Base-by-base conservation (phyloP, 1,140 invertebrate genomes). In the Vanessa tameamea region DNA sequence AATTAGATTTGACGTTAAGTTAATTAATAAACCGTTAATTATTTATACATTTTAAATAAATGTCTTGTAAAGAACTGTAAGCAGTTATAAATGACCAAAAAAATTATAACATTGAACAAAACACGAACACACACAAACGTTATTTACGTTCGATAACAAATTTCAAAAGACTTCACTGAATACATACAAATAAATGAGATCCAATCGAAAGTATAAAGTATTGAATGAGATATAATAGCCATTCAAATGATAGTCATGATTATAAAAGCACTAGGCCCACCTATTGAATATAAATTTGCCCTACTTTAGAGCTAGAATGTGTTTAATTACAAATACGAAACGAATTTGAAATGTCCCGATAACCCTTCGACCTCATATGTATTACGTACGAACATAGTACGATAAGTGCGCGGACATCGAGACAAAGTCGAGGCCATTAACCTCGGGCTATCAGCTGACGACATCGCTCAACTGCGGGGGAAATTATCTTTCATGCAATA, bases 381-480 rank as follows among this genome's bases (percentile, higher is more conserved):
- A 63, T 78, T 73, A 72, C 81, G 80, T 76, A 75, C 72, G 53
- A 64, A 76, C 65, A 73, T 69, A 79, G 79, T 78, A 81, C 81
- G 87, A 87, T 87, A 91, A 86, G 82, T 84, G 86, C 81, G 79
- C 81, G 86, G 82, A 81, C 84, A 85, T 81, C 78, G 86, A 88
- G 87, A 87, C 90, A 90, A 90, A 89, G 90, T 90, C 84, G 87
- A 83, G 88, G 86, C 73, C 87, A 83, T 81, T 88, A 82, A 89
- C 89, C 90, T 82, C 83, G 53, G 76, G 77, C 82, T 92, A 92
- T 92, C 90, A 92, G 90, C 90, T 91, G 88, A 90, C 88, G 86
- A 90, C 88, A 92, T 87, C 88, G 83, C 79, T 77, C 81, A 80
- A 87, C 78, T 78, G 80, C 74, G 82, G 78, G 81, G 78, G 82